Percentiles rank a stretch among this genome's conserved stretches.
phyloP scores from a whole-genome alignment of 2,113 vertebrate genomes.

The Verasper variegatus region DNA sequence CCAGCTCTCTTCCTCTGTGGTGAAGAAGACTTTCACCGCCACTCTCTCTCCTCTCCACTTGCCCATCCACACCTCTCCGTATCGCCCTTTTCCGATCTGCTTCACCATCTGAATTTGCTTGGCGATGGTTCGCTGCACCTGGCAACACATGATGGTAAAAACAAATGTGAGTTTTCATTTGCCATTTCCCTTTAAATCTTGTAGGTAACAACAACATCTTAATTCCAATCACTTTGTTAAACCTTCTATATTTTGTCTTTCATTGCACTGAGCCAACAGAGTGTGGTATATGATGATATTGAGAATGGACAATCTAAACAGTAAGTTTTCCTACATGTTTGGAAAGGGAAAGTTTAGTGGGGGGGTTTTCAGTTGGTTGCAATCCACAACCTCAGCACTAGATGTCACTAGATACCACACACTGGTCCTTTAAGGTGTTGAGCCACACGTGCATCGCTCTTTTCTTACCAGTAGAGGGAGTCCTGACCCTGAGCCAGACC shows the following conservation, averaged over 20 bases:
- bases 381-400: not conserved
- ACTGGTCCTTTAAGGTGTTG: not conserved
- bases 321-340: too few species aligned
- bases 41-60: slow-evolving; percentile 96
- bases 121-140: slow-evolving; percentile 98
- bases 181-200: not conserved
- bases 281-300: too few species aligned
- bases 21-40: slow-evolving; percentile 98
- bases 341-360: too few species aligned
- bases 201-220: not conserved
- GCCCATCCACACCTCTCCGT: slow-evolving; percentile 99
- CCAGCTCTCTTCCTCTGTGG: slow-evolving; percentile 98
- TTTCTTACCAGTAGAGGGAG: slow-evolving; percentile 97
- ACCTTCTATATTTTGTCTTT: too few species aligned
- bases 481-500: slow-evolving; percentile 96
- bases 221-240: too few species aligned
- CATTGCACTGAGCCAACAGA: too few species aligned
- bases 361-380: not conserved
- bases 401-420: not conserved
- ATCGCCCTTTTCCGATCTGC: slow-evolving; percentile 98
- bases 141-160: slow-evolving; percentile 6
- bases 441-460: slow-evolving; percentile 4
- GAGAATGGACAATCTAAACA: too few species aligned
- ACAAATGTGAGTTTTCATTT: too few species aligned
- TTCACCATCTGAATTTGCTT: slow-evolving; percentile 99